Evolutionary conservation across 1,140 invertebrate species (phyloP).

Genomic region (Aphelenchoides fujianensis): DNA sequence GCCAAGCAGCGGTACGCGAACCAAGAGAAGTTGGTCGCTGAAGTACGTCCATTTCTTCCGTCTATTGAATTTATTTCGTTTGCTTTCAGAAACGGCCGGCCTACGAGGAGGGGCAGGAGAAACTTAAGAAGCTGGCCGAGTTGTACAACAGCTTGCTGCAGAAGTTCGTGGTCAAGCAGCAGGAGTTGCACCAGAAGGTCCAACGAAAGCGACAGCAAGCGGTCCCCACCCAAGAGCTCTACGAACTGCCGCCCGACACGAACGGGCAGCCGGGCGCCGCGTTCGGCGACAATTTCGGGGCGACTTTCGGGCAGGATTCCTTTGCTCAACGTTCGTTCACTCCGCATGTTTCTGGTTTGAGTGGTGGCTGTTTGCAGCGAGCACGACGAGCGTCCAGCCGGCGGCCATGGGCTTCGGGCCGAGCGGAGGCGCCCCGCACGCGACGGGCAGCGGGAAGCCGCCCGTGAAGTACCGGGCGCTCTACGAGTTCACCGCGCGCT

Average conservation of each 20-base stretch:
- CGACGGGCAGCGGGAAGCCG: slow-evolving; percentile 16
- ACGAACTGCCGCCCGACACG: slow-evolving; percentile 19
- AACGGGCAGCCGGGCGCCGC: slow-evolving; percentile 16
- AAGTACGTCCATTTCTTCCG: slow-evolving; percentile 28
- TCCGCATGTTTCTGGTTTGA: too few relatives aligned
- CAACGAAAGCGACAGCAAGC: slow-evolving; percentile 15
- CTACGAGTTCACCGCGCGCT: slow-evolving; percentile 87
- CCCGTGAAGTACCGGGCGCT: slow-evolving; percentile 74
- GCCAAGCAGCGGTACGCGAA: slow-evolving; percentile 25
- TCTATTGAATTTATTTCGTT: slow-evolving; percentile 26
- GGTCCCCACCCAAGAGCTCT: background rate
- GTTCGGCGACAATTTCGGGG: slow-evolving; percentile 25
- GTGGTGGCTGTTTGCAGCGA: too few relatives aligned
- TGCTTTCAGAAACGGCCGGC: slow-evolving; percentile 32
- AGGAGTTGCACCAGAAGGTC: slow-evolving; percentile 24
- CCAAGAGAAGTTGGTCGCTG: slow-evolving; percentile 46
- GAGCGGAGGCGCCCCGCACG: slow-evolving; percentile 2
- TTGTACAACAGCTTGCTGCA: slow-evolving; percentile 28
- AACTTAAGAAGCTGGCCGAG: slow-evolving; percentile 7
- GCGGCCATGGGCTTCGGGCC: too few relatives aligned
- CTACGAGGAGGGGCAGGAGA: slow-evolving; percentile 25
- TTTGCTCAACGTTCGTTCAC: slow-evolving; percentile 21
- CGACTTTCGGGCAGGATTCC: too few relatives aligned
- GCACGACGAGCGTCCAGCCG: too few relatives aligned
- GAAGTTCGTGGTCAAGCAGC: slow-evolving; percentile 16